Conservation (phyloP, 2,888 invertebrate species). For the Caenorhabditis drosophilae region DNA sequence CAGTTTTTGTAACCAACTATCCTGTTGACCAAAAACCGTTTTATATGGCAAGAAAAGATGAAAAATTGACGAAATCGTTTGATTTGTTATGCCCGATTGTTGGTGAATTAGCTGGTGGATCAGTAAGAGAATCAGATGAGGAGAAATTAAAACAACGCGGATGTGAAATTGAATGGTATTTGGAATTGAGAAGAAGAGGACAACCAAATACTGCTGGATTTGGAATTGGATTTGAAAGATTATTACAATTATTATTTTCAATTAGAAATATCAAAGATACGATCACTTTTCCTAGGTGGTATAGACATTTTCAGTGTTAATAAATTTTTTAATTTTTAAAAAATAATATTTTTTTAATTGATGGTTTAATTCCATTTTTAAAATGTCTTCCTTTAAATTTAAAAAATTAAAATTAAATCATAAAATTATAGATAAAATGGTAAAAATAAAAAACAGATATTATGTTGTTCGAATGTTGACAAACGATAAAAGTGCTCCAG, state of each 20-base stretch:
- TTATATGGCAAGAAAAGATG: slow-evolving; percentile 77
- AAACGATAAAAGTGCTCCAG: slow-evolving; percentile 15
- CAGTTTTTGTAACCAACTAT: slow-evolving; percentile 89
- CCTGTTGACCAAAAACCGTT: slow-evolving; percentile 89
- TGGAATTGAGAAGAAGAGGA: slow-evolving; percentile 78
- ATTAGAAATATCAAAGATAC: slow-evolving; percentile 90
- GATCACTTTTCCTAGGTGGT: slow-evolving; percentile 91
- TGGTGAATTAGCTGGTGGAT: slow-evolving; percentile 94
- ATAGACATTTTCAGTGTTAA: slow-evolving; percentile 71
- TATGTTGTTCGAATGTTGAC: slow-evolving; percentile 37
- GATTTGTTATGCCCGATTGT: slow-evolving; percentile 87
- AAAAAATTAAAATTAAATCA: not conserved
- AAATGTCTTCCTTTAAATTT: not conserved
- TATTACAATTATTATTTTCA: slow-evolving; percentile 78
- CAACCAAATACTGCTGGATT: slow-evolving; percentile 90
- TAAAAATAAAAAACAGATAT: slow-evolving; percentile 42
- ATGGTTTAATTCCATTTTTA: not conserved
- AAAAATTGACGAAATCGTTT: slow-evolving; percentile 71
- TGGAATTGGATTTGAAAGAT: slow-evolving; percentile 92
- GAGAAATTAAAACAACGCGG: slow-evolving; percentile 72
- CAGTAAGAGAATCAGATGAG: slow-evolving; percentile 84
- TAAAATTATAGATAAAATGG: too few relatives aligned
- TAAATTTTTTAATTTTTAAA: slow-evolving; percentile 4
- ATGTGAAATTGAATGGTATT: slow-evolving; percentile 54
- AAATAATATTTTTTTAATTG: slow-evolving; percentile 11